Base-by-base conservation (phyloP, 2,113 vertebrate genomes). In the Tragelaphus imberbis region DNA sequence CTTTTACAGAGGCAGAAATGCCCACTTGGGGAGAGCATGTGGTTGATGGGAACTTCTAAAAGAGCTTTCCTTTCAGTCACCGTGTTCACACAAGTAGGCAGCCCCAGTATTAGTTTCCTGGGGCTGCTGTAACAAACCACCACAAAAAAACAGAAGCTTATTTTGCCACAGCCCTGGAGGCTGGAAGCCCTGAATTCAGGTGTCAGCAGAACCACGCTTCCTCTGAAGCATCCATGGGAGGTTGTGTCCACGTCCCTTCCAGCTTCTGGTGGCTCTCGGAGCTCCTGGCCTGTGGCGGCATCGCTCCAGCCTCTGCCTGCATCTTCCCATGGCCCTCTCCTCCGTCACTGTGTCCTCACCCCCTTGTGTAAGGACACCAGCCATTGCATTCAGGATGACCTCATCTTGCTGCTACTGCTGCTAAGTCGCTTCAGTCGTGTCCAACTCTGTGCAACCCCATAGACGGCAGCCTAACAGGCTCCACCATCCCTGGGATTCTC, bases 21-120 rank as follows among this genome's bases (percentile, higher is more conserved):
- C 86, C 55, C 3, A 2, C 23, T 12, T 2, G 47, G 47, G 36
- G 33, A 19, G 21, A 30, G 51, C 0, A 0, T 3, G 0, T 27
- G 61, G 25, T 40, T 9, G 7, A 61, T 0, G 1, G 80, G n/a
- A 68, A 27, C 47, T 81, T 71, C 94, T 53, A 2, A 1, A 28
- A 56, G 87, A 82, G 55, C 88, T 14, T 28, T 33, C 47, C 71
- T 75, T 53, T 40, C 81, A 13, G 55, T 36, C 28, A 2, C 55
- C 15, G 7, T 3, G 49, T 56, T 16, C 80, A 75, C 53, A 61
- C 27, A 1, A 6, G 47, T 21, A 12, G 12, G 56, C 47, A 19
- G 27, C 0, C 19, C 33, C 44, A 58, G 21, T 21, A 2, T 47
- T 11, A 0, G 40, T 40, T 28, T 55, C 53, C 89, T 5, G 2